These are phyloP conservation scores for Dioctria rufipes DNA, from an alignment of 2,888 invertebrate species.

Conservation along the genomic window DNA sequence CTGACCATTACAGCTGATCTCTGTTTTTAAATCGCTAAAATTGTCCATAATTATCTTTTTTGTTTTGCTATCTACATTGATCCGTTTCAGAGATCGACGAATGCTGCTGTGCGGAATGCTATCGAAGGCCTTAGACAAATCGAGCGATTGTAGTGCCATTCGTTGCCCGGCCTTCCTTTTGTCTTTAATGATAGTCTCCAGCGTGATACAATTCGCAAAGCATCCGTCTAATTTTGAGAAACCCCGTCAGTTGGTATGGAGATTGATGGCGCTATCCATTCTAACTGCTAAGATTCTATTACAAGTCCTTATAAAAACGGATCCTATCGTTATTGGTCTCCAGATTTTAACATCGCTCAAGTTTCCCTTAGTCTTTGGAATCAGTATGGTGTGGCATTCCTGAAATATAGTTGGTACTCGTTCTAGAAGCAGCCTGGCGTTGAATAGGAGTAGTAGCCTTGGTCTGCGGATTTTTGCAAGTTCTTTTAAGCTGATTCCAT, in stretches of 20 bases:
- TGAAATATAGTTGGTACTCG: not conserved
- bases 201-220: not conserved
- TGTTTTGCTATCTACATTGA: not conserved
- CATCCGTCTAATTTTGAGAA: not conserved
- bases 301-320: not conserved
- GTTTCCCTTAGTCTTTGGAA: not conserved
- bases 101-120: not conserved
- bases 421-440: not conserved
- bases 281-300: not conserved
- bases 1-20: not conserved
- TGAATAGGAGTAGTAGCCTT: not conserved
- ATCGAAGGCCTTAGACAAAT: not conserved
- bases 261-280: not conserved
- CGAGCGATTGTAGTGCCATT: not conserved
- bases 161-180: not conserved
- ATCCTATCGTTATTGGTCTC: not conserved
- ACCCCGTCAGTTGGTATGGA: not conserved
- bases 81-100: not conserved
- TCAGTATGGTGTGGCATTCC: not conserved
- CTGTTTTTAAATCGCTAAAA: not conserved
- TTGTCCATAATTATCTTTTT: not conserved
- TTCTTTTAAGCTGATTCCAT: not conserved
- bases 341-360: not conserved
- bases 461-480: not conserved
- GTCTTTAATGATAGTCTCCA: not conserved